Evolutionary conservation across 1,140 invertebrate species (phyloP).

Genomic region (Harlomillsia oculata): DNA sequence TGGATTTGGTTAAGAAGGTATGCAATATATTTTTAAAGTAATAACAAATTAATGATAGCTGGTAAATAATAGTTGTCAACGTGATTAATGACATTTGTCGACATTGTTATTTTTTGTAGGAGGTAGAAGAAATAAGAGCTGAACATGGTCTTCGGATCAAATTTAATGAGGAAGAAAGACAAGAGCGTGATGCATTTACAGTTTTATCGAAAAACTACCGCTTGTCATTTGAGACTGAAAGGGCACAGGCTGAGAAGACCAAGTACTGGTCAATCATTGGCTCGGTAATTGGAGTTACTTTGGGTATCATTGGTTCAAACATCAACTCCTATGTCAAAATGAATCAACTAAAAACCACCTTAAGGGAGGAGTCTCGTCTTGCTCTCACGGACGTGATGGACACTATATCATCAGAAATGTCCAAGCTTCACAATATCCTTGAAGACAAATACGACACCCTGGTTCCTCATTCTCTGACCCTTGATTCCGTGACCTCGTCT

Average conservation of each 20-base stretch:
- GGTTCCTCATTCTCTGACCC: too few species aligned
- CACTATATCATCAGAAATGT: too few species aligned
- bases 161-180: conserved; percentile 41
- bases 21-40: neutral
- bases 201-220: conserved; percentile 56
- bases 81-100: neutral
- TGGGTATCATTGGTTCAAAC: conserved; percentile 29
- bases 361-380: conserved; percentile 8
- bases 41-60: neutral
- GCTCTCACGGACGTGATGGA: too few species aligned
- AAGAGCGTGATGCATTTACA: conserved; percentile 56
- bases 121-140: conserved; percentile 34
- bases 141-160: conserved; percentile 17
- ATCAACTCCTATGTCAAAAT: conserved; percentile 26
- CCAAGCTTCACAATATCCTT: too few species aligned
- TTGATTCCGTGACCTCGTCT: too few species aligned
- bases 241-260: conserved; percentile 60
- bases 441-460: too few species aligned
- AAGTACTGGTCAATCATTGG: conserved; percentile 69
- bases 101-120: conserved; percentile 20
- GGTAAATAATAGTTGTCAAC: neutral
- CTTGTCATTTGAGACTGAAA: conserved; percentile 61
- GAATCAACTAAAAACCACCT: conserved; percentile 11
- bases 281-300: conserved; percentile 50
- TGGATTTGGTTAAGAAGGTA: conserved; percentile 47